phyloP scores from a whole-genome alignment of 2,113 vertebrate species.

The Platysteira castanea region DNA sequence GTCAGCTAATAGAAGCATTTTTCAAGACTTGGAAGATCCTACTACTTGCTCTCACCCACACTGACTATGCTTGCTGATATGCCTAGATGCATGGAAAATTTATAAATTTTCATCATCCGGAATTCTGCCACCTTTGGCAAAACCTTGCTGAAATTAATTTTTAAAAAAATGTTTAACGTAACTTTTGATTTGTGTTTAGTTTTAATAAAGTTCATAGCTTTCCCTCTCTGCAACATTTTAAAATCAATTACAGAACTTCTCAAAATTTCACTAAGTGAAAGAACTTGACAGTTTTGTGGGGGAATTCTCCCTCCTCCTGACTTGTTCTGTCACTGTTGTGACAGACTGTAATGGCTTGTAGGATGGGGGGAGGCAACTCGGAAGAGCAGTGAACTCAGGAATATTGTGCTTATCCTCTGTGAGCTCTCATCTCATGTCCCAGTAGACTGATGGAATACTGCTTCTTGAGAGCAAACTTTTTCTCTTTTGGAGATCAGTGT shows the following conservation, averaged over 20 bases:
- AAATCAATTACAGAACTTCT: not conserved
- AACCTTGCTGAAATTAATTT: not conserved
- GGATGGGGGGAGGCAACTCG: not conserved
- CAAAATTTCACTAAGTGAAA: not conserved
- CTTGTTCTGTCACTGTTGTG: conserved; percentile 33
- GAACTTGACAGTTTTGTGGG: not conserved
- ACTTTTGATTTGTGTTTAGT: not conserved
- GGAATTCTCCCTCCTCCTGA: not conserved
- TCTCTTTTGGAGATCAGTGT: not conserved
- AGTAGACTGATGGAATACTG: not conserved
- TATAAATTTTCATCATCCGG: not conserved
- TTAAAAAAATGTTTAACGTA: rapidly evolving
- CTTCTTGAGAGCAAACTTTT: not conserved
- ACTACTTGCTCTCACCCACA: not conserved
- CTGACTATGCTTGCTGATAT: not conserved
- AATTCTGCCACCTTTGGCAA: not conserved
- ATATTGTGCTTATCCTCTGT: not conserved
- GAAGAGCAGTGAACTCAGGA: not conserved
- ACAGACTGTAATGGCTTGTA: conserved; percentile 29
- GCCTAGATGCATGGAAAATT: not conserved
- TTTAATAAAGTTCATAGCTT: not conserved
- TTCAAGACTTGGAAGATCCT: not conserved
- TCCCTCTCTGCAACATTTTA: not conserved
- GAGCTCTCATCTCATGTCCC: not conserved
- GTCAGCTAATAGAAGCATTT: not conserved